Base-by-base conservation (phyloP, 2,888 invertebrate species). In the Idaea dimidiata region DNA sequence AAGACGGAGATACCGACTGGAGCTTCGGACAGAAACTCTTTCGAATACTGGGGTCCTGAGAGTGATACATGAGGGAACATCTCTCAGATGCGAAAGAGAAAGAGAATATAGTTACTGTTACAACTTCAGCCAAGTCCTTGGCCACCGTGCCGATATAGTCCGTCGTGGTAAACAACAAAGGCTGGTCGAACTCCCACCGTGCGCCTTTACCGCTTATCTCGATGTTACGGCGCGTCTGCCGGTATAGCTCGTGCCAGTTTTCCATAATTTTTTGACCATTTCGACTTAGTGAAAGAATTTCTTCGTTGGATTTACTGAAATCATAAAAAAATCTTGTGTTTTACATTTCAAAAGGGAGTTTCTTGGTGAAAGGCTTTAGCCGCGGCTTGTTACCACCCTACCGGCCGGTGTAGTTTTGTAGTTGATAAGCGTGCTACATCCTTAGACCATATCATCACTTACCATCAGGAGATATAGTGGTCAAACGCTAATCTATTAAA, bases 161-260 rank as follows among this genome's bases (percentile, higher is more conserved):
- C 0, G 98, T 97, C 64, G 95, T 94, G 1, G 95, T 95, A 84
- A 98, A 98, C 33, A 99, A 88, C 56, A 94, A 93, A 16, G 94
- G 94, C 73, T 96, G 95, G 79, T 98, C 97, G 84, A 98, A 99
- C 85, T 98, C 98, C 98, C 98, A 98, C 10, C 98, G 94, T 5
- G 95, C 94, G 31, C 97, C 97, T 71, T 97, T 96, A 0, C 97
- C 97, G 1, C 97, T 96, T 16, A 95, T 86, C 84, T 98, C 98
- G 67, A 98, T 98, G 73, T 95, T 95, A n/a, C 95, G 94, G 14
- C 98, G 93, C 4, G 96, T 97, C 57, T 95, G 93, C 79, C 95
- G 93, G 84, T 98, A 98, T 0, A 95, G 91, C 0, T 89, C 81
- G 77, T 96, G 96, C 97, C 97, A 97, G 57, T 91, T 91, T 61